A percentile compares a stretch with the other conserved stretches of the same genome.
These are phyloP conservation scores for Lithophane socia DNA, from an alignment of 2,888 invertebrate species.

Conservation along the genomic window DNA sequence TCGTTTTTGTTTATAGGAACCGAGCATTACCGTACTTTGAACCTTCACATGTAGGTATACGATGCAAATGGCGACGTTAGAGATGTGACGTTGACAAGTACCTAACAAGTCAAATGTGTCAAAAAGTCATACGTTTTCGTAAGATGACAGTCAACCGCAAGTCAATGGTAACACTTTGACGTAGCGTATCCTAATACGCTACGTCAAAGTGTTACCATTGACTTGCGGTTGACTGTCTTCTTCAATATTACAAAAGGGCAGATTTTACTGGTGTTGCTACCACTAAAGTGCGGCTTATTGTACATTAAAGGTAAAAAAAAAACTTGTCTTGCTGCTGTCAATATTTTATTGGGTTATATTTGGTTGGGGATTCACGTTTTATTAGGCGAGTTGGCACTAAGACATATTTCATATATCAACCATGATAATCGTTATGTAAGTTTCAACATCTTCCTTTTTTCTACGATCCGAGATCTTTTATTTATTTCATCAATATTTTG, in stretches of 20 bases:
- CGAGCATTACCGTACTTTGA: not conserved
- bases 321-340: not conserved
- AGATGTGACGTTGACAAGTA: not conserved
- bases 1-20: too few species aligned
- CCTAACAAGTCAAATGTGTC: not conserved
- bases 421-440: not conserved
- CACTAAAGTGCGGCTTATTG: not conserved
- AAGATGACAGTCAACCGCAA: not conserved
- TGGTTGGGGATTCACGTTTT: not conserved
- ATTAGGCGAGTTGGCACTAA: not conserved
- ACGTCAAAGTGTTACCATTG: too few species aligned
- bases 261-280: not conserved
- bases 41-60: not conserved
- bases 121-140: conserved; percentile 1
- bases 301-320: not conserved
- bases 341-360: not conserved
- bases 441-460: conserved; percentile 7
- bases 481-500: conserved; percentile 5
- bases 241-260: not conserved
- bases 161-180: not conserved
- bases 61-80: not conserved
- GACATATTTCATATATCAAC: not conserved
- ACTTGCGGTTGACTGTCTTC: too few species aligned
- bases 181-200: not conserved
- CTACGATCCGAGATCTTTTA: conserved; percentile 2